Percentiles rank a stretch among this genome's conserved stretches.
Evolutionary conservation across 2,888 invertebrate genomes (phyloP).

Genomic region (Macaria notata): DNA sequence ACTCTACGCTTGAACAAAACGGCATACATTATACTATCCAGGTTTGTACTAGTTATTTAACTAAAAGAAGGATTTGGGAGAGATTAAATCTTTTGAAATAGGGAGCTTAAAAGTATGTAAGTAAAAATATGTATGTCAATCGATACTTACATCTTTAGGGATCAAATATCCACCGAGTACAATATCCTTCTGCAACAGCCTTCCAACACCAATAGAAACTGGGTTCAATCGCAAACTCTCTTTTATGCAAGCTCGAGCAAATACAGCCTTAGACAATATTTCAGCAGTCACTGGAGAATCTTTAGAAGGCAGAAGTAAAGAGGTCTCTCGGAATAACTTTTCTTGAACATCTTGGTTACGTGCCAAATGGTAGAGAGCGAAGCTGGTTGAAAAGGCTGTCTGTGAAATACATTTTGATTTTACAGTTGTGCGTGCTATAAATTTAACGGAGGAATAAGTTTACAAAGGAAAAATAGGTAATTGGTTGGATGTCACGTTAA

Average conservation of each 20-base stretch:
- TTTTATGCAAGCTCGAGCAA: slow-evolving; percentile 91
- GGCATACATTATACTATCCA: too few species aligned
- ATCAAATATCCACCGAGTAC: slow-evolving; percentile 87
- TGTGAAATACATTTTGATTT: slow-evolving; percentile 53
- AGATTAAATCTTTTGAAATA: too few species aligned
- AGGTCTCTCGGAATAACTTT: slow-evolving; percentile 85
- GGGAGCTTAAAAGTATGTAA: too few species aligned
- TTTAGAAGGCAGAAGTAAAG: slow-evolving; percentile 75
- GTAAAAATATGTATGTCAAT: not conserved
- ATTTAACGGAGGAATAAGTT: slow-evolving; percentile 4
- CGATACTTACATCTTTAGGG: slow-evolving; percentile 86
- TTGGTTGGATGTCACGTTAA: too few species aligned
- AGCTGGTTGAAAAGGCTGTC: slow-evolving; percentile 90
- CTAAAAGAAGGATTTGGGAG: too few species aligned
- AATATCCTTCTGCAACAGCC: slow-evolving; percentile 86
- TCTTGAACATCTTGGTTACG: slow-evolving; percentile 86
- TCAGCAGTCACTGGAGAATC: slow-evolving; percentile 81
- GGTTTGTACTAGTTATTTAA: too few species aligned
- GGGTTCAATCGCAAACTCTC: slow-evolving; percentile 92
- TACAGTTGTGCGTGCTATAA: not conserved
- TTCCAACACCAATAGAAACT: slow-evolving; percentile 91
- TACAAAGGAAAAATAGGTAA: too few species aligned
- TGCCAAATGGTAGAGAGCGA: slow-evolving; percentile 90
- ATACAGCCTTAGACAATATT: slow-evolving; percentile 83
- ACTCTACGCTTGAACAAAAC: too few species aligned